These are phyloP conservation scores for Masnerella sp. DNA, from an alignment of 2,888 invertebrate species.

Conservation along the genomic window DNA sequence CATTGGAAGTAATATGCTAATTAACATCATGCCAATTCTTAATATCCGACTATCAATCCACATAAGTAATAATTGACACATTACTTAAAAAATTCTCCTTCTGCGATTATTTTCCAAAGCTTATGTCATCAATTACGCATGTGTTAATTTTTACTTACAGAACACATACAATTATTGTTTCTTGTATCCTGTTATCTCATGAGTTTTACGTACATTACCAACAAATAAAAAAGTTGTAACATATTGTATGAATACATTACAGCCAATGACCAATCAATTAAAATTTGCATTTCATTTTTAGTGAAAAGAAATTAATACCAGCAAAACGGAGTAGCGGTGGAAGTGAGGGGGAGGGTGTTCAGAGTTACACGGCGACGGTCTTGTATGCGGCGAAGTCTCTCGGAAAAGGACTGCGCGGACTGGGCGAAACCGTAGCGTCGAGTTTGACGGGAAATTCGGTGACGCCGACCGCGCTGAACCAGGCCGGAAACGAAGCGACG, in stretches of 20 bases:
- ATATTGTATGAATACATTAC: no score
- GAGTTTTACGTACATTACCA: no score
- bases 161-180: no score
- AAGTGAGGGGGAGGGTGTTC: slow-evolving; percentile 90
- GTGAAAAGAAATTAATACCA: slow-evolving; percentile 90
- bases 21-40: no score
- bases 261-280: background rate
- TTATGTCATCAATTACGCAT: slow-evolving; percentile 24
- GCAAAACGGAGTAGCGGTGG: slow-evolving; percentile 90
- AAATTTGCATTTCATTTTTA: slow-evolving; percentile 76
- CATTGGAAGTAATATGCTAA: no score
- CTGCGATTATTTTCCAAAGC: slow-evolving; percentile 1
- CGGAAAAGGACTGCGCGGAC: slow-evolving; percentile 91
- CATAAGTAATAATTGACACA: no score
- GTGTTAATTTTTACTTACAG: no score
- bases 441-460: slow-evolving; percentile 84
- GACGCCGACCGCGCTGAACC: slow-evolving; percentile 65
- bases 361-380: slow-evolving; percentile 94
- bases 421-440: slow-evolving; percentile 95
- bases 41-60: no score
- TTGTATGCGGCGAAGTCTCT: slow-evolving; percentile 96
- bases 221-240: no score
- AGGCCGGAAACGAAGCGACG: slow-evolving; percentile 79
- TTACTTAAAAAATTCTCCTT: no score
- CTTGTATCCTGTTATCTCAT: no score